Percentiles rank a stretch among this genome's conserved stretches.
Evolutionary conservation across 35 echinoderm and acorn worm species (phyloP).

Genomic region (Apostichopus parvimensis): DNA sequence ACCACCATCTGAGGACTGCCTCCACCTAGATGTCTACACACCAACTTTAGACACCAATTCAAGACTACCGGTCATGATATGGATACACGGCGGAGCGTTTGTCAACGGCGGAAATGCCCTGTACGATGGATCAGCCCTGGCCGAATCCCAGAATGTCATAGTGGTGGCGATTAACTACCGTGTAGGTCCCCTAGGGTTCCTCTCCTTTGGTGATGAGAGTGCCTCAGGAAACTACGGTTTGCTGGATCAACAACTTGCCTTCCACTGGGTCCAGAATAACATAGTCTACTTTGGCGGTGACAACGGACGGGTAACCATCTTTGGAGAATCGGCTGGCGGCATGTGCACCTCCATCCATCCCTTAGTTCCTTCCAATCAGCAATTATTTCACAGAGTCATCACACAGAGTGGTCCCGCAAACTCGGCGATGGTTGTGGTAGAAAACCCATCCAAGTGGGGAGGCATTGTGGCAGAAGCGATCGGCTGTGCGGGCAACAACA

Average conservation of each 20-base stretch:
- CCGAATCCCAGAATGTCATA: slow-evolving; percentile 82
- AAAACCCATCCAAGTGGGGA: slow-evolving; percentile 76
- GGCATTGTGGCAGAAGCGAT: slow-evolving; percentile 58
- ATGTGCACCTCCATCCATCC: slow-evolving; percentile 71
- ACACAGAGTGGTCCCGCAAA: slow-evolving; percentile 74
- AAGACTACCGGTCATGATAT: slow-evolving; percentile 82
- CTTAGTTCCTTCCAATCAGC: slow-evolving; percentile 49
- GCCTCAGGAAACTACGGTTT: slow-evolving; percentile 89
- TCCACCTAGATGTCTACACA: slow-evolving; percentile 82
- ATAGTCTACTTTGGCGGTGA: slow-evolving; percentile 90
- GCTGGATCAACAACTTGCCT: slow-evolving; percentile 76
- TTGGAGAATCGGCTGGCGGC: slow-evolving; percentile 87
- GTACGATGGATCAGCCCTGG: slow-evolving; percentile 81
- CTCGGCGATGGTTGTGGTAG: slow-evolving; percentile 33
- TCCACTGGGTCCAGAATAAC: slow-evolving; percentile 81
- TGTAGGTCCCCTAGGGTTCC: slow-evolving; percentile 82
- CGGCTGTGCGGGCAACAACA: slow-evolving; percentile 42
- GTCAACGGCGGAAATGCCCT: slow-evolving; percentile 59
- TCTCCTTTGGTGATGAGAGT: slow-evolving; percentile 68
- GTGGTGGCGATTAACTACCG: slow-evolving; percentile 86
- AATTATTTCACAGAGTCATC: slow-evolving; percentile 77
- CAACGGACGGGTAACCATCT: slow-evolving; percentile 66
- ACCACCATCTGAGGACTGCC: slow-evolving; percentile 73
- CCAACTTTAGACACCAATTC: slow-evolving; percentile 55
- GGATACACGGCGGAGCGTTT: slow-evolving; percentile 77